A percentile compares a stretch with the other conserved stretches of the same genome.
Conservation (phyloP, 2,888 invertebrate genomes). For the Cheilosia soror region DNA sequence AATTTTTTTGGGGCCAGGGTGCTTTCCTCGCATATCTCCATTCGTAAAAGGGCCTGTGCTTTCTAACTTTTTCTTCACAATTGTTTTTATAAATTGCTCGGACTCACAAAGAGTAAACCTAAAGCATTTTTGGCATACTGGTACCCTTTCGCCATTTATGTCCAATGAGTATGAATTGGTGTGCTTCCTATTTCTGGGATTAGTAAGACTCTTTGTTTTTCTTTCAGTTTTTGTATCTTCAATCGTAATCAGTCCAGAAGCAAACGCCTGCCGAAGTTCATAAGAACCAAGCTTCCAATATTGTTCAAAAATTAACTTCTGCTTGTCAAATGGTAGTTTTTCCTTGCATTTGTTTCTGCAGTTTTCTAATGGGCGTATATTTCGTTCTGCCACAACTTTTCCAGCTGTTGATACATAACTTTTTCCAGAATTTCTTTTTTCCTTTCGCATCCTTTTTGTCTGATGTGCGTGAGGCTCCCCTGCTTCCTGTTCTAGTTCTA, state of each 20-base stretch:
- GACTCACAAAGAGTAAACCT: slow-evolving; percentile 65
- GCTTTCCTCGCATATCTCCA: slow-evolving; percentile 55
- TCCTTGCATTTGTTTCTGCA: slow-evolving; percentile 7
- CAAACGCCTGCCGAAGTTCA: slow-evolving; percentile 17
- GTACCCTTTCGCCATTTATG: slow-evolving; percentile 62
- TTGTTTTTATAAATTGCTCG: slow-evolving; percentile 70
- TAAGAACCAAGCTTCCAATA: slow-evolving; percentile 25
- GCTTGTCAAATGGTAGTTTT: background rate
- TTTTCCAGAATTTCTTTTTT: slow-evolving; percentile 5
- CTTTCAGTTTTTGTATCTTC: slow-evolving; percentile 49
- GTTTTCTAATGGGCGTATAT: slow-evolving; percentile 2
- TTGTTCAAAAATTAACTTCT: slow-evolving; percentile 6
- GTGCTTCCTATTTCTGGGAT: slow-evolving; percentile 52
- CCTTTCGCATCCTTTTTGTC: slow-evolving; percentile 6
- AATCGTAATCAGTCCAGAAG: slow-evolving; percentile 36
- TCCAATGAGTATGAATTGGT: slow-evolving; percentile 62
- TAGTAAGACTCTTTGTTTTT: slow-evolving; percentile 34
- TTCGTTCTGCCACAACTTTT: slow-evolving; percentile 15
- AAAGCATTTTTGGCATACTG: slow-evolving; percentile 71
- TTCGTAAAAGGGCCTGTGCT: background rate
- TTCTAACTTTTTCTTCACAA: slow-evolving; percentile 62
- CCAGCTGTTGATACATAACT: slow-evolving; percentile 7
- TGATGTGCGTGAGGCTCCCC: slow-evolving; percentile 3
- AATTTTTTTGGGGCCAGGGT: slow-evolving; percentile 42
- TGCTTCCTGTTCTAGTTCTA: background rate